Percentiles rank a stretch among this genome's conserved stretches.
phyloP scores from a whole-genome alignment of 1,140 invertebrate genomes.

The Gyrodactylus bullatarudis region DNA sequence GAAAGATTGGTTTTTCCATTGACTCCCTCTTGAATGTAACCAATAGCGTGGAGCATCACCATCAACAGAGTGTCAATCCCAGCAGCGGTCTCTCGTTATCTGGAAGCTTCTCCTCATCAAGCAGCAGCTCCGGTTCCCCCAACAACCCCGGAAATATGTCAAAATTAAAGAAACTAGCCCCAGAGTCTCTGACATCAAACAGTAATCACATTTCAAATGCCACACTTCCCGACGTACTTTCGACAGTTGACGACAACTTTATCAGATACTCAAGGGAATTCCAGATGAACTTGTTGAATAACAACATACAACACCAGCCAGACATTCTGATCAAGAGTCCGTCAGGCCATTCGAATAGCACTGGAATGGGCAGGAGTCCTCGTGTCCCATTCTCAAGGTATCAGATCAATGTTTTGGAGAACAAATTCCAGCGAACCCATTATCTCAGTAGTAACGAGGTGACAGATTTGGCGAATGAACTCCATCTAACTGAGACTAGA shows the following conservation, averaged over 20 bases:
- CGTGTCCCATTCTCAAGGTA: slow-evolving; percentile 25
- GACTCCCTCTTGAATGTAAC: background rate
- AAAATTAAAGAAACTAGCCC: slow-evolving; percentile 13
- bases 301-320: too few relatives aligned
- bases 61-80: background rate
- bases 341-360: too few relatives aligned
- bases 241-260: too few relatives aligned
- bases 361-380: slow-evolving; percentile 23
- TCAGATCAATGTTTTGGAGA: slow-evolving; percentile 23
- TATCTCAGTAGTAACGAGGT: slow-evolving; percentile 25
- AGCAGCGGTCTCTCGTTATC: background rate
- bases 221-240: too few relatives aligned
- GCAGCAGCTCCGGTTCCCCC: background rate
- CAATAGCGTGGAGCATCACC: too few relatives aligned
- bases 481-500: slow-evolving; percentile 24
- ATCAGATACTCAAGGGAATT: too few relatives aligned
- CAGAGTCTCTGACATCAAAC: too few relatives aligned
- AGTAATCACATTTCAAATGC: too few relatives aligned
- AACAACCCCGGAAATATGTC: background rate
- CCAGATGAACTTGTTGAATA: too few relatives aligned
- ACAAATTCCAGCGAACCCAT: slow-evolving; percentile 21
- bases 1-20: background rate
- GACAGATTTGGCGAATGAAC: slow-evolving; percentile 17
- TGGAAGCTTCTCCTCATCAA: background rate
- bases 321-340: too few relatives aligned